These are phyloP conservation scores for Andrena hattorfiana DNA, from an alignment of 2,888 invertebrate genomes.

Conservation along the genomic window DNA sequence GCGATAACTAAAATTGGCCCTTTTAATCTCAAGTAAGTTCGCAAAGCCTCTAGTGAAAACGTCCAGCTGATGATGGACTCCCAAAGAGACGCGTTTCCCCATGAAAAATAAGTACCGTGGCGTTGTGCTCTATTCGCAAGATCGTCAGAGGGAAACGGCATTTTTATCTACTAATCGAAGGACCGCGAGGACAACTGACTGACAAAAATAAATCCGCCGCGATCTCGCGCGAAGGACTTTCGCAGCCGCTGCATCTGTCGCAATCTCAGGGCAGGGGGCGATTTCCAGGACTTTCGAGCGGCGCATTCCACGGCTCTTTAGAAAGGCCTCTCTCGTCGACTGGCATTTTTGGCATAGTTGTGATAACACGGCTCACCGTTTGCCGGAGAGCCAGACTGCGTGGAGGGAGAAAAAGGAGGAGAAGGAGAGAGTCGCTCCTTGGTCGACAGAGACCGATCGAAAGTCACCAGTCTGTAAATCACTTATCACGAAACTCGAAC, in stretches of 20 bases:
- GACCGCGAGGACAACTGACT: not conserved
- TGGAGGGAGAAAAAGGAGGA: conserved; percentile 7
- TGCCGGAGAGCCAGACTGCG: conserved; percentile 9
- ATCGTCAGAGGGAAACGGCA: not conserved
- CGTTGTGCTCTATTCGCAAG: not conserved
- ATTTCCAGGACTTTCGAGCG: conserved; percentile 64
- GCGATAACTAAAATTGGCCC: not conserved
- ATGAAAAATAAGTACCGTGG: not conserved
- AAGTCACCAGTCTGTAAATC: conserved; percentile 48
- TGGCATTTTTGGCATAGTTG: conserved; percentile 64
- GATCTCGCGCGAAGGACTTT: conserved; percentile 41
- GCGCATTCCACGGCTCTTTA: conserved; percentile 62
- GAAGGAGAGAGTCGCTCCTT: not conserved
- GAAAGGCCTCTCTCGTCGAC: conserved; percentile 60
- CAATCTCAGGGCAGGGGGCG: conserved; percentile 49
- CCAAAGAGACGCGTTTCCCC: not conserved
- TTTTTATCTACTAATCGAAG: conserved; percentile 18
- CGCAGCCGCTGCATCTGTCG: conserved; percentile 41
- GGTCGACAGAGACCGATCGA: conserved; percentile 12
- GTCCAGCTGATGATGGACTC: not conserved
- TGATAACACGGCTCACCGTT: conserved; percentile 55
- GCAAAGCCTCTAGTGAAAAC: not conserved
- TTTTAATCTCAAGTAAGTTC: not conserved
- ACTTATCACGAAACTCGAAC: conserved; percentile 53
- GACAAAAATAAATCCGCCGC: conserved; percentile 34